A percentile compares a stretch with the other conserved stretches of the same genome.
These are phyloP conservation scores for Pimephales promelas DNA, from an alignment of 2,113 vertebrate genomes.

Conservation along the genomic window DNA sequence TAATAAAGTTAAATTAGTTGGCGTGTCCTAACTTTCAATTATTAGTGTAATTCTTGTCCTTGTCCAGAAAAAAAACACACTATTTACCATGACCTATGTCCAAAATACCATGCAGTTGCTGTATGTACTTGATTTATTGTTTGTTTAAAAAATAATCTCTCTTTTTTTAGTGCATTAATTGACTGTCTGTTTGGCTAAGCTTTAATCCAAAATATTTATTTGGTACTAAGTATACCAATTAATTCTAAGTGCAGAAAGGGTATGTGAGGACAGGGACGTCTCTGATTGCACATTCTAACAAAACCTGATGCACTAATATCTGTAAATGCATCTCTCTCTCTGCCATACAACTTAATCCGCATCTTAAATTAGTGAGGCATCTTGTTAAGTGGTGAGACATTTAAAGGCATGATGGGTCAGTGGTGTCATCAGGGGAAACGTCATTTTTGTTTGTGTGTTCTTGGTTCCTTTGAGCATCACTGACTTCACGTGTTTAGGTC, in stretches of 20 bases:
- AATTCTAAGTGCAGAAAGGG: neutral
- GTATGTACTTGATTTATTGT: neutral
- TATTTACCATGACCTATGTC: neutral
- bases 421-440: neutral
- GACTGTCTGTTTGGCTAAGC: neutral
- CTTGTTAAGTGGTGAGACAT: constrained; percentile 29
- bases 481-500: neutral
- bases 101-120: neutral
- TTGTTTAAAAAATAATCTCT: neutral
- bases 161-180: neutral
- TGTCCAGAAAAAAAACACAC: neutral
- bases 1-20: neutral
- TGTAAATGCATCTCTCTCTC: constrained; percentile 22
- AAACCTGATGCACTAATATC: neutral
- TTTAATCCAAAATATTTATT: neutral
- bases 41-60: neutral
- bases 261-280: neutral
- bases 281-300: neutral
- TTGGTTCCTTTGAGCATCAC: neutral
- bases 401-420: neutral
- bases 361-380: neutral
- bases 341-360: neutral
- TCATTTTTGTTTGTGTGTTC: neutral
- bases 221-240: neutral
- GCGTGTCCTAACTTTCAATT: neutral